phyloP scores from a whole-genome alignment of 1,140 invertebrate genomes.

The Drosophila parabipectinata region DNA sequence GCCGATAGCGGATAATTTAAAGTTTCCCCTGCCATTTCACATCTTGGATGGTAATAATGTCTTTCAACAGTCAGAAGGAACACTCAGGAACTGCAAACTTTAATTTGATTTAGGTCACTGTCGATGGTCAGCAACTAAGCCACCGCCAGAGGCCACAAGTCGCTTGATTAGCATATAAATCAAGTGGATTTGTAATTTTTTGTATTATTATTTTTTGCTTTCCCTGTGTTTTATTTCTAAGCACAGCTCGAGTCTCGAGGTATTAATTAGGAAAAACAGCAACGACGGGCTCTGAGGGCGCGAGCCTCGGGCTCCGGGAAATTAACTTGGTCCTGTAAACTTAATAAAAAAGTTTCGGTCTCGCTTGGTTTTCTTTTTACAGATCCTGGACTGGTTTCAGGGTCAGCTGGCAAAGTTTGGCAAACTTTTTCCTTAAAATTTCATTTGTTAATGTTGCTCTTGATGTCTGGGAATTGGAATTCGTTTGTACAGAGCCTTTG shows the following conservation, averaged over 20 bases:
- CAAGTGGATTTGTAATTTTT: slow-evolving; percentile 50
- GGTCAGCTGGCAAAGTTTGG: slow-evolving; percentile 34
- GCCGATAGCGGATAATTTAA: slow-evolving; percentile 60
- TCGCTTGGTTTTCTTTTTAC: slow-evolving; percentile 15
- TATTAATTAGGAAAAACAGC: slow-evolving; percentile 67
- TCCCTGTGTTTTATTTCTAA: slow-evolving; percentile 11
- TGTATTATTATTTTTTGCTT: slow-evolving; percentile 6
- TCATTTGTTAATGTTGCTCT: slow-evolving; percentile 45
- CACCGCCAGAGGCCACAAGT: neutral
- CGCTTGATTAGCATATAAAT: slow-evolving; percentile 76
- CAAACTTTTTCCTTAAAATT: slow-evolving; percentile 48
- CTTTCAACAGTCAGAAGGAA: slow-evolving; percentile 3
- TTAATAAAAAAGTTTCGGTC: slow-evolving; percentile 74
- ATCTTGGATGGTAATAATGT: slow-evolving; percentile 8
- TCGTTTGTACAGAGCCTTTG: slow-evolving; percentile 18
- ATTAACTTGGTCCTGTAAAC: slow-evolving; percentile 72
- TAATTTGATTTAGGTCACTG: slow-evolving; percentile 32
- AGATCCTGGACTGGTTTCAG: slow-evolving; percentile 2
- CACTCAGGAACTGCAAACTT: slow-evolving; percentile 17
- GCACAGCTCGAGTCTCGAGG: slow-evolving; percentile 33
- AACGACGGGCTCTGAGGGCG: slow-evolving; percentile 4
- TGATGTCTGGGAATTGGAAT: slow-evolving; percentile 41
- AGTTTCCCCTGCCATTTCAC: slow-evolving; percentile 27
- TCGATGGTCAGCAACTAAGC: slow-evolving; percentile 27
- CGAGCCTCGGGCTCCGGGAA: slow-evolving; percentile 45